Conservation (phyloP, 2,797 vertebrate genomes). For the Falco novaeseelandiae region DNA sequence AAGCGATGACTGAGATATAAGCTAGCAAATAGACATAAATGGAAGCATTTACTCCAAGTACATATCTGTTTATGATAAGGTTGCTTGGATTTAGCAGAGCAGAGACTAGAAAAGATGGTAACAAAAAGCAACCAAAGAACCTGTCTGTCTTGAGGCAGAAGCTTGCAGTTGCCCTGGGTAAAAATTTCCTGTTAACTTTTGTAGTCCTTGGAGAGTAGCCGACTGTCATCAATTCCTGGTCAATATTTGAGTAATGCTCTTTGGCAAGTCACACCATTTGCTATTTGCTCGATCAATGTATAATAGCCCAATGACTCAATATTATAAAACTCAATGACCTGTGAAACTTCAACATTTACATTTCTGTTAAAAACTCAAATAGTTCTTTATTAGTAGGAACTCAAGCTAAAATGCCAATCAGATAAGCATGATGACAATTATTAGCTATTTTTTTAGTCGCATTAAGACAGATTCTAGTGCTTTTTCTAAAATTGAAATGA, state of each 20-base stretch:
- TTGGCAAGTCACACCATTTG: constrained; percentile 51
- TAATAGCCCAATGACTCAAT: constrained; percentile 68
- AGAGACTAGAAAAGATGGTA: neutral
- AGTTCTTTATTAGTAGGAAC: constrained; percentile 72
- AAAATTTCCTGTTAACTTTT: constrained; percentile 53
- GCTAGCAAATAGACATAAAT: neutral
- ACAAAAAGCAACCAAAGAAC: neutral
- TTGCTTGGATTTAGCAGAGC: neutral
- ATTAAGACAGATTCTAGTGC: neutral
- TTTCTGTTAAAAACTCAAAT: constrained; percentile 68
- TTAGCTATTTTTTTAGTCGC: constrained; percentile 52
- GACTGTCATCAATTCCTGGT: constrained; percentile 49
- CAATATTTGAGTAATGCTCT: constrained; percentile 70
- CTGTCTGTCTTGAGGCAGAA: neutral
- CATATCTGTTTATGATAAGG: neutral
- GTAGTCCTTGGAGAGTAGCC: constrained; percentile 26
- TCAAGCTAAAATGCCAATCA: constrained; percentile 62
- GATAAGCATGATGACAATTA: constrained; percentile 67
- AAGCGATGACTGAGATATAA: neutral
- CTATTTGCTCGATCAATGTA: constrained; percentile 71
- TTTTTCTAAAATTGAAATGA: neutral
- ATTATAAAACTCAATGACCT: constrained; percentile 76
- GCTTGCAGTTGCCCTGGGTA: neutral
- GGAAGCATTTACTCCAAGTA: neutral
- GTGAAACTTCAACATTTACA: constrained; percentile 71